A percentile compares a stretch with the other conserved stretches of the same genome.
These are phyloP conservation scores for Standfussiana lucernea DNA, from an alignment of 2,888 invertebrate species.

Conservation along the genomic window DNA sequence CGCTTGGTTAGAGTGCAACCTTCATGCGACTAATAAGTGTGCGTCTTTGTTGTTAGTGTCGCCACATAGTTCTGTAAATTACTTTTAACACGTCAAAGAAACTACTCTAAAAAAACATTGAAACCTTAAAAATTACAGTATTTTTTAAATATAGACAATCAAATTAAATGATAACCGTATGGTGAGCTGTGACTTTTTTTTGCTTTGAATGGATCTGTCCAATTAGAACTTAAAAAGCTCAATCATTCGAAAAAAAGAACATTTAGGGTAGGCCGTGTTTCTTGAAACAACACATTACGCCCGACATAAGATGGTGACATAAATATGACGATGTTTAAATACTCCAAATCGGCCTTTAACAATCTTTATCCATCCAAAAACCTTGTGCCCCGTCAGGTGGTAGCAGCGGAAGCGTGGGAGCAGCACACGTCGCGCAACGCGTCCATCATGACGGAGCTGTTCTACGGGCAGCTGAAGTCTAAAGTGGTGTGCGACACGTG, in stretches of 20 bases:
- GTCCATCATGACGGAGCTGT: constrained; percentile 96
- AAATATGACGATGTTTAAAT: neutral
- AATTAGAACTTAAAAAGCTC: neutral
- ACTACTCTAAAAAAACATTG: neutral
- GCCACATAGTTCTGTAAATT: no score
- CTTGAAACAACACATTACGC: neutral
- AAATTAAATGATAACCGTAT: neutral
- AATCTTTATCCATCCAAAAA: no score
- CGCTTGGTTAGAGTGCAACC: no score
- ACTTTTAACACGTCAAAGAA: neutral
- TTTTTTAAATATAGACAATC: neutral
- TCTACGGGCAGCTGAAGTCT: constrained; percentile 98
- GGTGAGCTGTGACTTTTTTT: no score
- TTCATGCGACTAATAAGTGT: no score
- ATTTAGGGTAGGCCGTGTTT: neutral
- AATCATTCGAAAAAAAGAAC: neutral
- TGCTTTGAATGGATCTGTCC: no score
- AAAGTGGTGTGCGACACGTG: constrained; percentile 96
- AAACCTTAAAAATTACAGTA: neutral
- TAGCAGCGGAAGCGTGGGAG: constrained; percentile 95
- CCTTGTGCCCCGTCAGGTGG: constrained; percentile 76
- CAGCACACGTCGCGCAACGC: constrained; percentile 95
- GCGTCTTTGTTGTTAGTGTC: no score
- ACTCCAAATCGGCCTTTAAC: neutral
- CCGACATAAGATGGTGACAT: neutral